A percentile compares a stretch with the other conserved stretches of the same genome.
Conservation (phyloP, 2,113 vertebrate genomes). For the Gadus chalcogrammus region DNA sequence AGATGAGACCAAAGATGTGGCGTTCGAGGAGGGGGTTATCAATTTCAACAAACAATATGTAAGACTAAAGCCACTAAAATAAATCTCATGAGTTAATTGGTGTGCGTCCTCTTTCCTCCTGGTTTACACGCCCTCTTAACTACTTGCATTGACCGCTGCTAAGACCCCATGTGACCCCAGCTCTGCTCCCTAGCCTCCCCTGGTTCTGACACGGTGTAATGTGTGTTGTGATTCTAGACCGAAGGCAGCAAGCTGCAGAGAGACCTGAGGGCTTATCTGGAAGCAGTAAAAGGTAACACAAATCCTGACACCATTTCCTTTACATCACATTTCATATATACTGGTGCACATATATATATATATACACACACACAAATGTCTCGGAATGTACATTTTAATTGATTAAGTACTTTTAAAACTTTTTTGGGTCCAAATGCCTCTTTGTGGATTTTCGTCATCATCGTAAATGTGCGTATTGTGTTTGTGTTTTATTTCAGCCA, state of each 20-base stretch:
- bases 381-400: too few relatives aligned
- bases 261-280: slow-evolving; percentile 89
- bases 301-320: background rate
- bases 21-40: slow-evolving; percentile 94
- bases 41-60: slow-evolving; percentile 99
- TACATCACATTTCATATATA: background rate
- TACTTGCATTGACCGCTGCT: too few relatives aligned
- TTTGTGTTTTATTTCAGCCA: slow-evolving; percentile 74
- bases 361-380: too few relatives aligned
- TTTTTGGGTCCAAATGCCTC: too few relatives aligned
- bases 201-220: background rate
- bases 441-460: slow-evolving; percentile 30
- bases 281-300: slow-evolving; percentile 87
- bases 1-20: slow-evolving; percentile 95
- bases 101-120: too few relatives aligned
- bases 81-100: background rate
- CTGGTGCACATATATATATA: background rate
- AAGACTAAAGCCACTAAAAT: slow-evolving; percentile 13
- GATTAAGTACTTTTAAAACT: too few relatives aligned
- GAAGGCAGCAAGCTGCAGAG: slow-evolving; percentile 94
- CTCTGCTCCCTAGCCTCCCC: background rate
- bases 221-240: slow-evolving; percentile 62
- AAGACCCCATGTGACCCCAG: too few relatives aligned
- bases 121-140: too few relatives aligned
- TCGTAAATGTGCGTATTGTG: background rate